Evolutionary conservation across 1,140 invertebrate species (phyloP).

Genomic region (Akabosia matsudoensis): DNA sequence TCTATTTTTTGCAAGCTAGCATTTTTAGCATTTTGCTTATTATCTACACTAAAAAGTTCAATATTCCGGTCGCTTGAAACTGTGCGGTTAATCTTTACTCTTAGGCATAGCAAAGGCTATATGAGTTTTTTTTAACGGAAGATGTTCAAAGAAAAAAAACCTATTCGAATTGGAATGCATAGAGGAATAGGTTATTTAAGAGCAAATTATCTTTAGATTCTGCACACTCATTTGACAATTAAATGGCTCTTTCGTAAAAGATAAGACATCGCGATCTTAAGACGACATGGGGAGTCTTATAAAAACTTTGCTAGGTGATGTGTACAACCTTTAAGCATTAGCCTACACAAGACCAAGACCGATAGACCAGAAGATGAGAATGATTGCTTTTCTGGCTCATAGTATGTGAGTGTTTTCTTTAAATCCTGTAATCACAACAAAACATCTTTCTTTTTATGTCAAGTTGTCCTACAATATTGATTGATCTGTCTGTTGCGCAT

Average conservation of each 20-base stretch:
- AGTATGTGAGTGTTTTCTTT: neutral
- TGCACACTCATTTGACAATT: slow-evolving; percentile 10
- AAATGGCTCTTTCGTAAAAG: neutral
- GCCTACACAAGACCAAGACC: neutral
- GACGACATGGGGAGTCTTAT: neutral
- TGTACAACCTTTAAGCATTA: neutral
- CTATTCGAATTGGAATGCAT: too few relatives aligned
- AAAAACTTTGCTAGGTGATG: neutral
- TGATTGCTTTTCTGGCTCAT: neutral
- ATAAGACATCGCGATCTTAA: neutral
- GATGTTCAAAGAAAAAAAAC: too few relatives aligned
- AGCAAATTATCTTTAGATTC: slow-evolving; percentile 1
- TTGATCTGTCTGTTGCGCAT: neutral
- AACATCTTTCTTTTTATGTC: neutral
- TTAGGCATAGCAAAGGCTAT: too few relatives aligned
- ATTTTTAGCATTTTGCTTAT: too few relatives aligned
- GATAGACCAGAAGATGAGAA: neutral
- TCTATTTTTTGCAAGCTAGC: too few relatives aligned
- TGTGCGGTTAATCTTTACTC: too few relatives aligned
- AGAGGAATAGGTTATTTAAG: neutral
- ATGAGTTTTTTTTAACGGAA: too few relatives aligned
- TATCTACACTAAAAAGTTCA: too few relatives aligned
- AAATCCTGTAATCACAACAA: neutral
- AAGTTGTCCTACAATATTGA: slow-evolving; percentile 4
- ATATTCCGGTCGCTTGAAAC: too few relatives aligned